These are phyloP conservation scores for Malurus leucopterus DNA, from an alignment of 2,797 vertebrate genomes.

Conservation along the genomic window DNA sequence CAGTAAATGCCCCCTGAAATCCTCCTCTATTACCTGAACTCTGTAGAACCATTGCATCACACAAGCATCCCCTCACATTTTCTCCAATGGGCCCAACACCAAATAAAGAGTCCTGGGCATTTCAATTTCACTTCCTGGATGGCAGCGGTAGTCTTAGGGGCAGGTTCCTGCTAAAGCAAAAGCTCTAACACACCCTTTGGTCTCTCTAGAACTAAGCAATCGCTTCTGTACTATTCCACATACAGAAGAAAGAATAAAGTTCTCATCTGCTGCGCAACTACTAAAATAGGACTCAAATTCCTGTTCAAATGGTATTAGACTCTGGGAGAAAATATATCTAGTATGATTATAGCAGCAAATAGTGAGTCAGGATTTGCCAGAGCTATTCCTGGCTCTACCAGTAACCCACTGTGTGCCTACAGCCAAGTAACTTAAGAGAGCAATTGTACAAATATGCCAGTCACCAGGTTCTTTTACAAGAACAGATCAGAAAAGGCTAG, in stretches of 20 bases:
- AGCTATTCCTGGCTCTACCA: conserved; percentile 32
- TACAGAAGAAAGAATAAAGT: neutral
- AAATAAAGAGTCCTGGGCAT: neutral
- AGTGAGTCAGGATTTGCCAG: conserved; percentile 25
- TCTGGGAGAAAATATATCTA: neutral
- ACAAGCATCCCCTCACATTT: neutral
- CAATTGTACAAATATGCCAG: neutral
- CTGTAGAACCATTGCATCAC: neutral
- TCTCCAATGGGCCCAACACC: neutral
- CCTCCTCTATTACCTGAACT: neutral
- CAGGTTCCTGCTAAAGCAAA: neutral
- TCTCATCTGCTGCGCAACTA: neutral
- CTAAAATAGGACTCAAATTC: conserved; percentile 12
- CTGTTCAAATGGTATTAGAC: neutral
- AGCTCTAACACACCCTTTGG: neutral
- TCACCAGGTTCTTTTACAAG: neutral
- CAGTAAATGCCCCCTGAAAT: accelerated
- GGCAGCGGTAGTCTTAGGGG: neutral
- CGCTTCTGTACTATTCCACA: neutral
- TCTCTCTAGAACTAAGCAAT: neutral
- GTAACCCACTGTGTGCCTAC: neutral
- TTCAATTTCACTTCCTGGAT: neutral
- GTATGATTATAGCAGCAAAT: neutral
- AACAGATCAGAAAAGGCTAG: neutral
- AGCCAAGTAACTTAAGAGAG: neutral